Percentiles rank a stretch among this genome's conserved stretches.
Conservation (phyloP, 37 sponge, comb jelly and placozoan genomes). For the Cliona cf. orientalis region DNA sequence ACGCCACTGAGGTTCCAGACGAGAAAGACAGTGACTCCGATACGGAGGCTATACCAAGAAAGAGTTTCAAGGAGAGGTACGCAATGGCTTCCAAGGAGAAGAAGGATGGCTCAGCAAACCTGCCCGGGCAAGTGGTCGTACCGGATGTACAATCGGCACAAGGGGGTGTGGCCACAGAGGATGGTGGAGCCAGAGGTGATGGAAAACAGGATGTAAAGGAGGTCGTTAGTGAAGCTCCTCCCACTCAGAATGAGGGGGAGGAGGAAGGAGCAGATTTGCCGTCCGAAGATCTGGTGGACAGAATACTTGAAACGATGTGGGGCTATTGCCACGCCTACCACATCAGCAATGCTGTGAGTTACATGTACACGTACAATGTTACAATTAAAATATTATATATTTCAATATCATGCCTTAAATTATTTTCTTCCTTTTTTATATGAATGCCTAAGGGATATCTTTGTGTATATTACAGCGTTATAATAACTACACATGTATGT, state of each 20-base stretch:
- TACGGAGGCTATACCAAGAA: background rate
- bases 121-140: background rate
- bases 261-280: constrained; percentile 31
- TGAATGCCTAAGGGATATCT: background rate
- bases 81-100: background rate
- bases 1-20: constrained; percentile 17
- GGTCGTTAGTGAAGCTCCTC: no score
- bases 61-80: background rate
- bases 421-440: no score
- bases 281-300: constrained; percentile 28
- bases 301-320: constrained; percentile 58
- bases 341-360: constrained; percentile 54
- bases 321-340: constrained; percentile 56
- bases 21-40: constrained; percentile 4
- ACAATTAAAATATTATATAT: no score
- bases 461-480: background rate
- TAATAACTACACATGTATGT: no score
- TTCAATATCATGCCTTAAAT: no score
- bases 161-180: no score
- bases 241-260: background rate
- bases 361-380: no score
- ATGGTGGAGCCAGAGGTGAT: no score
- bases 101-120: background rate
- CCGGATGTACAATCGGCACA: background rate
- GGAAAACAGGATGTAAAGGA: no score